phyloP scores from a whole-genome alignment of 2,797 vertebrate species.

The Poecilia wingei region DNA sequence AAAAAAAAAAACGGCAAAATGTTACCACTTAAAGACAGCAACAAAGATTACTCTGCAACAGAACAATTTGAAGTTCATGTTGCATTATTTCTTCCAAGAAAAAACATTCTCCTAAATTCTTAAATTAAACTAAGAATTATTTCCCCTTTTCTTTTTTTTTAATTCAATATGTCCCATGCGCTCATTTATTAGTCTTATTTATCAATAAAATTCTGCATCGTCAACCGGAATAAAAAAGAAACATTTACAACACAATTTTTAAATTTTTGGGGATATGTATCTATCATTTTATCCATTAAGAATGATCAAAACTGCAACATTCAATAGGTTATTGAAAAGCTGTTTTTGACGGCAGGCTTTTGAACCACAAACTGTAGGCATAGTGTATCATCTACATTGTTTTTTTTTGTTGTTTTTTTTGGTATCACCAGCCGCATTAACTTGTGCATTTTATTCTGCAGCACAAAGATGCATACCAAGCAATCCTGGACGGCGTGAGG shows the following conservation, averaged over 20 bases:
- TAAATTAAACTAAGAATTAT: not conserved
- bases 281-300: not conserved
- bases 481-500: conserved; percentile 94
- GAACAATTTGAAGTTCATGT: not conserved
- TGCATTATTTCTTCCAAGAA: not conserved
- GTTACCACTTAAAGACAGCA: not conserved
- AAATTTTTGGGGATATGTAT: not conserved
- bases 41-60: not conserved
- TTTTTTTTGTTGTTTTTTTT: too few relatives aligned
- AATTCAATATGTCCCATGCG: not conserved
- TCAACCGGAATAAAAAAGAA: not conserved
- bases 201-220: not conserved
- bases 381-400: not conserved
- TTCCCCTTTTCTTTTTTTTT: not conserved
- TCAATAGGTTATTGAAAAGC: not conserved
- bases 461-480: conserved; percentile 98
- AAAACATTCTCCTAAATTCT: not conserved
- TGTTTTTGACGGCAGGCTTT: not conserved
- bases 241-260: not conserved
- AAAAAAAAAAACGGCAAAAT: not conserved
- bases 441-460: conserved; percentile 46
- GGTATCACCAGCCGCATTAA: not conserved
- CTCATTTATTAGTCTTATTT: not conserved
- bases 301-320: not conserved
- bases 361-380: not conserved